A percentile compares a stretch with the other conserved stretches of the same genome.
Conservation (phyloP, 2,113 vertebrate species). For the Procavia capensis region DNA sequence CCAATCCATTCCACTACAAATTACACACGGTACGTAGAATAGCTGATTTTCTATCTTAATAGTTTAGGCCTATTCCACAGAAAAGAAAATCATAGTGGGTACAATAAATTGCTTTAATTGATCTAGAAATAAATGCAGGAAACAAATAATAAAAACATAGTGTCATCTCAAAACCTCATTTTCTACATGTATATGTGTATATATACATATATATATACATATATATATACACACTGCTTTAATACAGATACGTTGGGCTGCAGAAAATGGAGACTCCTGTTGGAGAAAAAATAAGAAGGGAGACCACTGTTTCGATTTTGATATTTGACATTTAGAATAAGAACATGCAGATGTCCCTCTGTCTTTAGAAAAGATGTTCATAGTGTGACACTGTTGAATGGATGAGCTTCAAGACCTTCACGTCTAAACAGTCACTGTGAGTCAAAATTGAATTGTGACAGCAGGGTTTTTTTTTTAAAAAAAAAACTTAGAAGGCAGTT, state of each 20-base stretch:
- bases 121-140: neutral
- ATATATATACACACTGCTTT: neutral
- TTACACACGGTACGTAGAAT: neutral
- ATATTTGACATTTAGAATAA: neutral
- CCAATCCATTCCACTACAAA: neutral
- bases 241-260: neutral
- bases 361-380: neutral
- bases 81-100: neutral
- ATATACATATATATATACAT: too few relatives aligned
- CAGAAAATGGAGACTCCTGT: neutral
- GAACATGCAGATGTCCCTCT: neutral
- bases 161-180: neutral
- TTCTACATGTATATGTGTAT: too few relatives aligned
- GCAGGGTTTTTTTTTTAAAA: too few relatives aligned
- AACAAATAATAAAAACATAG: neutral
- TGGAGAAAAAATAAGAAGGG: neutral
- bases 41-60: neutral
- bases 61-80: neutral
- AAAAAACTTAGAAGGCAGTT: neutral
- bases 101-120: neutral
- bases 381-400: neutral
- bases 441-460: too few relatives aligned
- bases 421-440: too few relatives aligned
- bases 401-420: too few relatives aligned
- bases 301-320: too few relatives aligned